A percentile compares a stretch with the other conserved stretches of the same genome.
phyloP scores from a whole-genome alignment of 2,113 vertebrate genomes.

The Felis chaus region DNA sequence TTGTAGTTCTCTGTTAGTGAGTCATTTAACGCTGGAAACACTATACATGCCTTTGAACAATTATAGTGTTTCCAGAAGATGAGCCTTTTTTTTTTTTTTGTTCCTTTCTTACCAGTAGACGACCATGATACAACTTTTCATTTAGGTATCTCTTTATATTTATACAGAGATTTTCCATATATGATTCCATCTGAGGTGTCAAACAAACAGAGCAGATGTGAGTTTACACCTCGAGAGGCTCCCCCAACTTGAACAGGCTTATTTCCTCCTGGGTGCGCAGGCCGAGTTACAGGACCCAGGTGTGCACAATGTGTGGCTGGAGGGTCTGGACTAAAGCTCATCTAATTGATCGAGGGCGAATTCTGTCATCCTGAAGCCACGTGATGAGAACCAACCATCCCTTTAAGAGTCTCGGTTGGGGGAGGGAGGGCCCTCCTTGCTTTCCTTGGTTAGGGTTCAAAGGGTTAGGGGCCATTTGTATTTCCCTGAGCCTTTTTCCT shows the following conservation, averaged over 20 bases:
- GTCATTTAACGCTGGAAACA: not conserved
- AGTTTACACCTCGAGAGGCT: not conserved
- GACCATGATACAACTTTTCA: not conserved
- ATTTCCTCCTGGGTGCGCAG: not conserved
- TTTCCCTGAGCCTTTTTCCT: not conserved
- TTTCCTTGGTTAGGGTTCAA: not conserved
- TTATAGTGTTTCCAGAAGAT: not conserved
- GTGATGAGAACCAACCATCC: not conserved
- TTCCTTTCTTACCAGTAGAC: not conserved
- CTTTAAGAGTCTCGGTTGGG: not conserved
- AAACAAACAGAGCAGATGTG: fast-evolving
- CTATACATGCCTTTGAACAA: not conserved
- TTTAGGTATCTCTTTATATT: not conserved
- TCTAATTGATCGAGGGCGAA: not conserved
- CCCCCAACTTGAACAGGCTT: not conserved
- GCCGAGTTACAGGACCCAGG: no score
- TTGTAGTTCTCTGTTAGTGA: not conserved
- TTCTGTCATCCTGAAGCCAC: fast-evolving
- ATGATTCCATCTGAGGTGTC: not conserved
- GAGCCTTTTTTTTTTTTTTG: not conserved
- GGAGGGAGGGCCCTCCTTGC: not conserved
- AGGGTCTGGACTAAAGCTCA: not conserved
- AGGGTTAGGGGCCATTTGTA: not conserved
- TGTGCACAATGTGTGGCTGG: fast-evolving
- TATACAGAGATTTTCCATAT: not conserved